These are phyloP conservation scores for Cephalopholis sonnerati DNA, from an alignment of 2,113 vertebrate genomes.

Conservation along the genomic window DNA sequence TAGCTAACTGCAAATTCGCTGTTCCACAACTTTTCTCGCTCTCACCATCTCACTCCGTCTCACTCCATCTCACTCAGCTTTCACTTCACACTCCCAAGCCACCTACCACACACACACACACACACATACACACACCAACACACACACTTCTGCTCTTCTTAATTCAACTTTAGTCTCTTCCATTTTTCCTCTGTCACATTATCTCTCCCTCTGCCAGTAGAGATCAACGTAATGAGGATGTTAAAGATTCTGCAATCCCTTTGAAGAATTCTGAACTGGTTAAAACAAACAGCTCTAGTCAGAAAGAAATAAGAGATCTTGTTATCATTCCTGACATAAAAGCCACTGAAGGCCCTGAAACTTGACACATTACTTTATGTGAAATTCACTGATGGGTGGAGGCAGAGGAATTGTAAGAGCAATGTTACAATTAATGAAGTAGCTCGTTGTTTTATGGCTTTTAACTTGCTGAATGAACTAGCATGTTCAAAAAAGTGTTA, in stretches of 20 bases:
- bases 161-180: slow-evolving; percentile 29
- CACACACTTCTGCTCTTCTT: not conserved
- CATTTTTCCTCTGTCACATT: slow-evolving; percentile 26
- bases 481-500: not conserved
- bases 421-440: not conserved
- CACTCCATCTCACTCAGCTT: slow-evolving; percentile 47
- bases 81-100: slow-evolving; percentile 5
- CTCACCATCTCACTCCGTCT: slow-evolving; percentile 38
- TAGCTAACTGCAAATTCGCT: slow-evolving; percentile 74
- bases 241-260: slow-evolving; percentile 32
- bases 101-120: not conserved
- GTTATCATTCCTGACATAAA: slow-evolving; percentile 35
- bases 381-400: not conserved
- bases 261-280: slow-evolving; percentile 44
- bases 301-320: slow-evolving; percentile 23
- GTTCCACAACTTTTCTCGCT: slow-evolving; percentile 68
- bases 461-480: not conserved
- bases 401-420: slow-evolving; percentile 3
- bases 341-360: slow-evolving; percentile 8
- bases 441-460: not conserved
- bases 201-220: slow-evolving; percentile 30
- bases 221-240: slow-evolving; percentile 50
- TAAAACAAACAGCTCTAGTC: slow-evolving; percentile 31
- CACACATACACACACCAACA: not conserved
- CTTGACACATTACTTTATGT: slow-evolving; percentile 18